Percentiles rank a stretch among this genome's conserved stretches.
Conservation (phyloP, 37 sponge, comb jelly and placozoan species). For the Cliona cf. orientalis region DNA sequence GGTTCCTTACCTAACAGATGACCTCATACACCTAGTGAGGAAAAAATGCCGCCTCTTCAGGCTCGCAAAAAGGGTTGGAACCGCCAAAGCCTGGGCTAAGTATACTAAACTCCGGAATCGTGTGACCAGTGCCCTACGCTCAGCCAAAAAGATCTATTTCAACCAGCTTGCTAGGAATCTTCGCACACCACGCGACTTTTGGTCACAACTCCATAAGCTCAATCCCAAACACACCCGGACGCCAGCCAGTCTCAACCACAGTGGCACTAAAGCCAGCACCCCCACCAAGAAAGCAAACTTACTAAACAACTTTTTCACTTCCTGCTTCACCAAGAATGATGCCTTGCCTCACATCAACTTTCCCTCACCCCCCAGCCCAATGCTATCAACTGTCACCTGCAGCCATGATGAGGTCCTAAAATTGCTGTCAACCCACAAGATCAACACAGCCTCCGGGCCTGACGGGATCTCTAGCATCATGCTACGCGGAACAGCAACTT, state of each 20-base stretch:
- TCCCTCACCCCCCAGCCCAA: neutral
- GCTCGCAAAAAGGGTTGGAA: neutral
- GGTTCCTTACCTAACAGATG: neutral
- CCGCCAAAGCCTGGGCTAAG: neutral
- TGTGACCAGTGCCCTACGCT: neutral
- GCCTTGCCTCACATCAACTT: neutral
- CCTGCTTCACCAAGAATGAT: neutral
- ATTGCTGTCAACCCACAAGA: neutral
- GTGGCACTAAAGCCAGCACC: neutral
- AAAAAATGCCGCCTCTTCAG: neutral
- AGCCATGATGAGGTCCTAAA: neutral
- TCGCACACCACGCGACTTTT: neutral
- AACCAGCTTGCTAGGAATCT: neutral
- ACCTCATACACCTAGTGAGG: neutral
- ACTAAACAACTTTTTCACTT: neutral
- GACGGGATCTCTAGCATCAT: slow-evolving; percentile 40
- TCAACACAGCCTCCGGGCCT: slow-evolving; percentile 46
- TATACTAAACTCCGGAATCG: slow-evolving; percentile 7
- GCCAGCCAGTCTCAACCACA: neutral
- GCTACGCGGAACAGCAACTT: slow-evolving; percentile 2
- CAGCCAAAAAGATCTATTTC: slow-evolving; percentile 2
- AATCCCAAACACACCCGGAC: neutral
- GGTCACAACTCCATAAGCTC: neutral
- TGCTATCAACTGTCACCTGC: neutral
- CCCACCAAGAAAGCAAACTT: neutral